Percentiles rank a stretch among this genome's conserved stretches.
Evolutionary conservation across 2,113 vertebrate genomes (phyloP).

Genomic region (Euleptes europaea): DNA sequence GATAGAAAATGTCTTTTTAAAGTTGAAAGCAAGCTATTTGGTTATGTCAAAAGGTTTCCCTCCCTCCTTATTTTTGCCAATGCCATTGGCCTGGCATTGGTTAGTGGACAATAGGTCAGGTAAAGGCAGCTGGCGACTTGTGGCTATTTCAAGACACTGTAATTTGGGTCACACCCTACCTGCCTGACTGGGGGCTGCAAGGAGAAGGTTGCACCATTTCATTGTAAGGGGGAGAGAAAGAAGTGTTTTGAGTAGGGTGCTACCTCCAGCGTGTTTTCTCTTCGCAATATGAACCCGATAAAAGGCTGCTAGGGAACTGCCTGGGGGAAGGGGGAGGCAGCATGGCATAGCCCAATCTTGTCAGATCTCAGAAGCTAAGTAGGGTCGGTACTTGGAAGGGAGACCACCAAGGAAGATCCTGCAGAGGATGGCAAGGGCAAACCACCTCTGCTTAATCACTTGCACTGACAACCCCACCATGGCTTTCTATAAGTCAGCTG

Average conservation of each 20-base stretch:
- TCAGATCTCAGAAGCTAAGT: too few relatives aligned
- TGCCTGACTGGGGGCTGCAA: not conserved
- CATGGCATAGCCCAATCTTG: too few relatives aligned
- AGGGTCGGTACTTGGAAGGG: too few relatives aligned
- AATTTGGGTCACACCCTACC: not conserved
- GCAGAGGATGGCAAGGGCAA: too few relatives aligned
- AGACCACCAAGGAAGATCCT: too few relatives aligned
- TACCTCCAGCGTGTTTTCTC: not conserved
- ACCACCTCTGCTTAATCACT: too few relatives aligned
- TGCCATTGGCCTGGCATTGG: not conserved
- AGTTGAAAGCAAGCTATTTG: not conserved
- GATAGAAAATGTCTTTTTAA: not conserved
- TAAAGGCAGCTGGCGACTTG: not conserved
- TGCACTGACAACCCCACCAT: too few relatives aligned
- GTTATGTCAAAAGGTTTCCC: not conserved
- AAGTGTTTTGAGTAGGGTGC: not conserved
- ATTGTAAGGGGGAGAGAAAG: not conserved
- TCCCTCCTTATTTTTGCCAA: not conserved
- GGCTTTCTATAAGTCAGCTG: too few relatives aligned
- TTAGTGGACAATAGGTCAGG: not conserved
- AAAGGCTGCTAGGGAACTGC: too few relatives aligned
- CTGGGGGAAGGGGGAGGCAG: too few relatives aligned
- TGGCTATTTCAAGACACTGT: not conserved
- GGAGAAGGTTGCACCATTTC: not conserved
- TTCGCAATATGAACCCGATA: too few relatives aligned